A percentile compares a stretch with the other conserved stretches of the same genome.
Evolutionary conservation across 2,888 invertebrate genomes (phyloP).

Genomic region (Oxystoma pomonae): DNA sequence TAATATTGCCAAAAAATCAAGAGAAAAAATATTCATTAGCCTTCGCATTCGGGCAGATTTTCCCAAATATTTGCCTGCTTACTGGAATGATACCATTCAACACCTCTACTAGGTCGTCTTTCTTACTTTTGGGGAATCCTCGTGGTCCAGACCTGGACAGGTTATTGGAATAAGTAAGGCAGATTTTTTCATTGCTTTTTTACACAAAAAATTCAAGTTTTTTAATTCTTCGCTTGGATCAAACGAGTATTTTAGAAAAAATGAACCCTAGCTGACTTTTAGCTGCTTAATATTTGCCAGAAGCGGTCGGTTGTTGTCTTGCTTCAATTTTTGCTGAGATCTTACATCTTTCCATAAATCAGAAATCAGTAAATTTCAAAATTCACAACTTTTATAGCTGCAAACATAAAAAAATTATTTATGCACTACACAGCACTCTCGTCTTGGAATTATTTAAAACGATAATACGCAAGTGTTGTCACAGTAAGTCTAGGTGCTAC

Average conservation of each 20-base stretch:
- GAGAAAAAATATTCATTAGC: neutral
- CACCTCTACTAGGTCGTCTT: neutral
- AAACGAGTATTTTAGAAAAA: neutral
- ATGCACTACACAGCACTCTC: neutral
- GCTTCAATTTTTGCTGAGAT: slow-evolving; percentile 7
- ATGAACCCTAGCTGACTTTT: neutral
- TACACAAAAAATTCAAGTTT: neutral
- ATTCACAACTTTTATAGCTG: too few relatives aligned
- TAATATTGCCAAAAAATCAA: neutral
- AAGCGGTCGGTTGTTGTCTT: slow-evolving; percentile 4
- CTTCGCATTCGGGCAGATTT: neutral
- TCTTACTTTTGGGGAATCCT: neutral
- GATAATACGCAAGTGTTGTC: too few relatives aligned
- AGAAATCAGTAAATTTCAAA: too few relatives aligned
- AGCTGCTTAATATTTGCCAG: slow-evolving; percentile 7
- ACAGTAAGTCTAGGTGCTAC: neutral
- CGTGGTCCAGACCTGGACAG: neutral
- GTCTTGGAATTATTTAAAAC: neutral
- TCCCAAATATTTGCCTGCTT: neutral
- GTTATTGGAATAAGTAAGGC: neutral
- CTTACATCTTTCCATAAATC: slow-evolving; percentile 3
- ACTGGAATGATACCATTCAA: neutral
- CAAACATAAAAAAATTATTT: too few relatives aligned
- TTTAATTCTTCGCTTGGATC: neutral
- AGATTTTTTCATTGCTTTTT: neutral